Base-by-base conservation (phyloP, 2,888 invertebrate genomes). In the Microctonus hyperodae region DNA sequence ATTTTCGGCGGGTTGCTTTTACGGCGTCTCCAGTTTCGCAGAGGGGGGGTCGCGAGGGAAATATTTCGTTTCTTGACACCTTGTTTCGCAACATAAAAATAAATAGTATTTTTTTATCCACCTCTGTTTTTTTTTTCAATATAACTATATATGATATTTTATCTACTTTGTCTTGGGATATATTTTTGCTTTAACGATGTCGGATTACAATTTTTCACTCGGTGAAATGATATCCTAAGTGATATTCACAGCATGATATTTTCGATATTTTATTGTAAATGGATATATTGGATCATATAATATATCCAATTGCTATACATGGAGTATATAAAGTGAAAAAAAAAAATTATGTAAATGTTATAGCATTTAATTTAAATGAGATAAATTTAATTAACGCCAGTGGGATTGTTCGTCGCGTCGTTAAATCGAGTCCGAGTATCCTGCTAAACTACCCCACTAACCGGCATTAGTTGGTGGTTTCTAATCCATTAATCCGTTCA, bases 401-500 rank as follows among this genome's bases (percentile, higher is more conserved):
- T 31, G 20, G 33, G 53, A 58, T 51, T 64, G 58, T 63, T 67
- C 51, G 58, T 28, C 44, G 53, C 59, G 35, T 63, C 58, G 65
- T 65, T 62, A 63, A 62, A 62, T 66, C 37, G 48, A 40, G 44
- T 50, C 35, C 13, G 16, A 61, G 56, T 33, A 61, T 51, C 22
- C 48, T 64, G 44, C 44, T 48, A 67, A 65, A 70, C 65, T 68
- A 68, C 28, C 61, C 67, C 51, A 76, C 75, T 74, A 78, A 78
- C 74, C 75, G 75, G 75, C 76, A 78, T 78, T 76, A 79, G 76
- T 76, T 73, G 70, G 76, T 72, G 78, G 78, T 75, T 76, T 77
- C 76, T 74, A 76, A 78, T 78, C 78, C 76, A 78, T 78, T 78
- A 79, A 79, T 79, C 78, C 75, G 64, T 75, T 73, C 75, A 77